These are phyloP conservation scores for Eutrigla gurnardus DNA, from an alignment of 2,797 vertebrate species.

Conservation along the genomic window DNA sequence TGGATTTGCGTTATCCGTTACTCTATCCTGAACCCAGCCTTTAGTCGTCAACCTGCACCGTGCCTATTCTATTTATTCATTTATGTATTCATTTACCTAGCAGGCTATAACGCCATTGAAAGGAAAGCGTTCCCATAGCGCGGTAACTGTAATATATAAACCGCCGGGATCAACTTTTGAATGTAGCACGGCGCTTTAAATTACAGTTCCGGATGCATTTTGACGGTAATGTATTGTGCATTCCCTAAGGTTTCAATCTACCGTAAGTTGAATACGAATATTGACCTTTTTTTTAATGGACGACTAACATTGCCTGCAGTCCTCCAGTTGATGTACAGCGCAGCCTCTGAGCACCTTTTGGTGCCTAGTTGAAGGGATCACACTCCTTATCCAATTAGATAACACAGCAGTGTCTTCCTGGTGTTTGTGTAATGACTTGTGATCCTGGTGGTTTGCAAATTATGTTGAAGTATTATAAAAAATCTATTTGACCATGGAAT, in stretches of 20 bases:
- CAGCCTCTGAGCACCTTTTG: constrained; percentile 73
- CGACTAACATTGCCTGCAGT: constrained; percentile 28
- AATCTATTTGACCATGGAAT: constrained; percentile 1
- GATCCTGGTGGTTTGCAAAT: constrained; percentile 36
- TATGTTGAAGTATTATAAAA: constrained; percentile 1
- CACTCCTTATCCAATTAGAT: constrained; percentile 82
- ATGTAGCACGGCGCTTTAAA: constrained; percentile 8
- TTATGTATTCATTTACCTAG: too few species aligned
- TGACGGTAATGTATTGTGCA: constrained; percentile 3
- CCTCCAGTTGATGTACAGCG: constrained; percentile 48
- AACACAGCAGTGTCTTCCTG: constrained; percentile 54
- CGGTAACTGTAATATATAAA: too few species aligned
- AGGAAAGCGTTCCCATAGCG: background rate
- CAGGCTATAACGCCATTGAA: background rate
- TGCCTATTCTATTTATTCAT: background rate
- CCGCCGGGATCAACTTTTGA: background rate
- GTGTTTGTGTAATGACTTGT: constrained; percentile 46
- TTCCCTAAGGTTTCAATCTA: constrained; percentile 27
- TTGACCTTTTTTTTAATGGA: constrained; percentile 35
- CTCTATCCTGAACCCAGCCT: background rate
- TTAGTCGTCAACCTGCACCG: background rate
- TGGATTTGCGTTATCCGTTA: background rate
- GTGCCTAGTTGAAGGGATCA: constrained; percentile 79
- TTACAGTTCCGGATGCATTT: background rate
- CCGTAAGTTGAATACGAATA: constrained; percentile 15